phyloP scores from a whole-genome alignment of 2,797 vertebrate species.

The Gouania willdenowi region DNA sequence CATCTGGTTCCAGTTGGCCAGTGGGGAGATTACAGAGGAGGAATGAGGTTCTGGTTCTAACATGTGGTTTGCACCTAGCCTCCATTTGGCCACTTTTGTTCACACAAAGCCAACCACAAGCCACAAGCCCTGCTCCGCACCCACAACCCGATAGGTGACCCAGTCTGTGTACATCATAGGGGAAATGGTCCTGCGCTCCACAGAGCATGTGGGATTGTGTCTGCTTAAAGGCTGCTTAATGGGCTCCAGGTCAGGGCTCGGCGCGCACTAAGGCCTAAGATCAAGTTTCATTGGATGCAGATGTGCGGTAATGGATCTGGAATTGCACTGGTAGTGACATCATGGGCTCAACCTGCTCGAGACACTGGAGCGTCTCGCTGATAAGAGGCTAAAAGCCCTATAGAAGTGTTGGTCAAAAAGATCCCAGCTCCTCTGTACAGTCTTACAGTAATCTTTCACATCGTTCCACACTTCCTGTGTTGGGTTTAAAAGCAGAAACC shows the following conservation, averaged over 20 bases:
- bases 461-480: no score
- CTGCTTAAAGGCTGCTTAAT: slow-evolving; percentile 45
- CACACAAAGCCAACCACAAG: slow-evolving; percentile 31
- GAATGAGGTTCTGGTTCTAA: slow-evolving; percentile 33
- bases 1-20: slow-evolving; percentile 48
- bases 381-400: no score
- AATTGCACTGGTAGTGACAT: slow-evolving; percentile 49
- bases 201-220: slow-evolving; percentile 17
- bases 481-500: no score
- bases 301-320: slow-evolving; percentile 40
- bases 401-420: no score
- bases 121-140: slow-evolving; percentile 25
- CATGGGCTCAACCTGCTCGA: slow-evolving; percentile 33
- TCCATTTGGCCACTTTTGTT: slow-evolving; percentile 19
- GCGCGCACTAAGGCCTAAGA: slow-evolving; percentile 8
- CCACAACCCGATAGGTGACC: slow-evolving; percentile 15
- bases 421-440: no score
- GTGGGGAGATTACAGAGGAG: slow-evolving; percentile 14
- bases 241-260: slow-evolving; percentile 40
- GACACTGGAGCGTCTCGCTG: neutral
- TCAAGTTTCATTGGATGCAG: slow-evolving; percentile 52
- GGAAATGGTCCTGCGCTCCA: slow-evolving; percentile 7
- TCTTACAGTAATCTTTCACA: no score
- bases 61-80: slow-evolving; percentile 49
- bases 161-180: slow-evolving; percentile 1